These are phyloP conservation scores for Tor tambroides DNA, from an alignment of 2,113 vertebrate genomes.

Conservation along the genomic window DNA sequence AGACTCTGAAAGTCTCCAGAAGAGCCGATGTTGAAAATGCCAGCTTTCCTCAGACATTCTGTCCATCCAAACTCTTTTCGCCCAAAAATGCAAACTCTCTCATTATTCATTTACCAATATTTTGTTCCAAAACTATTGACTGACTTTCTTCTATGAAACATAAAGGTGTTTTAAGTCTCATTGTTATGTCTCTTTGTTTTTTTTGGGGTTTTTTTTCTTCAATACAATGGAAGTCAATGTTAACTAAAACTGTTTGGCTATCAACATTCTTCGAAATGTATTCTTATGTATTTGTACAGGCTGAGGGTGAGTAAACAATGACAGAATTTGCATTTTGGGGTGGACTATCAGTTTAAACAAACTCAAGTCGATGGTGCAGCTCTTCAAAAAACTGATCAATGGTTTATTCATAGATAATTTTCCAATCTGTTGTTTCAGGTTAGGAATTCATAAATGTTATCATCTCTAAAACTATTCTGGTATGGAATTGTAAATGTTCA, in stretches of 20 bases:
- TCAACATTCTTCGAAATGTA: too few relatives aligned
- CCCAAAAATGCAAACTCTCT: neutral
- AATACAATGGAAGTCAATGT: neutral
- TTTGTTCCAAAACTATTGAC: neutral
- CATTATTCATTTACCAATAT: neutral
- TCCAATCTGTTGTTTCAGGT: neutral
- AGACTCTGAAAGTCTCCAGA: conserved; percentile 66
- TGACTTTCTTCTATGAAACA: neutral
- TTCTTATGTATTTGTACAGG: too few relatives aligned
- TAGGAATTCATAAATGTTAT: neutral
- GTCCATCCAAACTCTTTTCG: conserved; percentile 30
- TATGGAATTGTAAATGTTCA: neutral
- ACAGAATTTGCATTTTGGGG: too few relatives aligned
- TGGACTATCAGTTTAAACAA: neutral
- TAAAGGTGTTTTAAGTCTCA: too few relatives aligned
- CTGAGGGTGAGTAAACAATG: too few relatives aligned
- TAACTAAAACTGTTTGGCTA: too few relatives aligned
- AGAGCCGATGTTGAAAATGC: conserved; percentile 63
- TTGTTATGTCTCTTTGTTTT: too few relatives aligned
- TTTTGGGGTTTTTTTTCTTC: neutral
- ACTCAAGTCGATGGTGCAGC: neutral
- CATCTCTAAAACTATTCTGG: neutral
- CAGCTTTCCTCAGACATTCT: conserved; percentile 65
- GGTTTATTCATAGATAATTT: neutral
- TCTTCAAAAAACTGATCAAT: neutral